These are phyloP conservation scores for Hassar affinis DNA, from an alignment of 2,113 vertebrate species.

Conservation along the genomic window DNA sequence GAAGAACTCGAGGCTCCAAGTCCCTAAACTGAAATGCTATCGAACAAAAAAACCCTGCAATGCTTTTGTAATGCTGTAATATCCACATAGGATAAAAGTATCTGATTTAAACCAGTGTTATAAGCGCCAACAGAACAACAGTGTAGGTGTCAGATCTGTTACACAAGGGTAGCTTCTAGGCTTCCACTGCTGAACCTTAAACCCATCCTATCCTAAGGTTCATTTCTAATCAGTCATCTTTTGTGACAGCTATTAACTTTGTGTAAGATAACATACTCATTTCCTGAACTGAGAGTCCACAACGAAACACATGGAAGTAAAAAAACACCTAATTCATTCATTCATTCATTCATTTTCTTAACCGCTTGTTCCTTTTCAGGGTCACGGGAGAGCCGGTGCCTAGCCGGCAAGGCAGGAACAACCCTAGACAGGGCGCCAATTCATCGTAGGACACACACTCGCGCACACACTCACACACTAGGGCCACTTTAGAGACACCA, in stretches of 20 bases:
- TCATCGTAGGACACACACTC: too few relatives aligned
- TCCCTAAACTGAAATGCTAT: not conserved
- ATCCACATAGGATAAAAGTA: not conserved
- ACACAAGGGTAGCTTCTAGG: not conserved
- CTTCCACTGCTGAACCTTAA: not conserved
- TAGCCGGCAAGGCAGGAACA: too few relatives aligned
- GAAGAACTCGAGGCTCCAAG: not conserved
- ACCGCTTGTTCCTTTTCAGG: too few relatives aligned
- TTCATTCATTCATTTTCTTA: too few relatives aligned
- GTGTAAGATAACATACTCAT: not conserved
- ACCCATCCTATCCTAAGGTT: not conserved
- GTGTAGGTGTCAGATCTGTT: not conserved
- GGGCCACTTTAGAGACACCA: too few relatives aligned
- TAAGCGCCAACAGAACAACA: not conserved
- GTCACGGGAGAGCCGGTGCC: too few relatives aligned
- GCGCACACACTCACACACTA: too few relatives aligned
- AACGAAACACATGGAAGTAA: not conserved
- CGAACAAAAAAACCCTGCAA: not conserved
- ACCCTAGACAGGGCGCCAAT: too few relatives aligned
- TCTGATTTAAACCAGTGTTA: not conserved
- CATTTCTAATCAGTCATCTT: not conserved
- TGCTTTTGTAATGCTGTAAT: not conserved
- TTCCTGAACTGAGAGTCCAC: not conserved
- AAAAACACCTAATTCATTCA: not conserved
- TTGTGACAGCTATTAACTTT: not conserved